phyloP scores from a whole-genome alignment of 1,140 invertebrate species.

The Tetramorium parvispinum region DNA sequence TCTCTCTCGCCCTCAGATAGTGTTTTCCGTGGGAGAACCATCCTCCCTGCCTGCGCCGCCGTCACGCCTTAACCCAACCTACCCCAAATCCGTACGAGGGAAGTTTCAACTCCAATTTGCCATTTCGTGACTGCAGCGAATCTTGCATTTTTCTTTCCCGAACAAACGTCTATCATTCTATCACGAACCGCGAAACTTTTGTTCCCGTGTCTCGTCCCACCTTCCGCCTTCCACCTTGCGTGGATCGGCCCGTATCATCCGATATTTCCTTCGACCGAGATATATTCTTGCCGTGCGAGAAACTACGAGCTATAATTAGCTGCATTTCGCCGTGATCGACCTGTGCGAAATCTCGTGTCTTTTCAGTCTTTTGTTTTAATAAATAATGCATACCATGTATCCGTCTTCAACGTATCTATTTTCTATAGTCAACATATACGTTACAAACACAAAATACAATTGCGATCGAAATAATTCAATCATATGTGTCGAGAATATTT shows the following conservation, averaged over 20 bases:
- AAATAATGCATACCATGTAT: neutral
- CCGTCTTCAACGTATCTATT: neutral
- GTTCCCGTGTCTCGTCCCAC: conserved; percentile 80
- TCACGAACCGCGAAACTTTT: conserved; percentile 85
- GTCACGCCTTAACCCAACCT: conserved; percentile 80
- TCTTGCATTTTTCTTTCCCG: conserved; percentile 86
- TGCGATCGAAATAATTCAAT: conserved; percentile 14
- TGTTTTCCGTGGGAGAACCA: conserved; percentile 72
- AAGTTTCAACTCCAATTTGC: conserved; percentile 86
- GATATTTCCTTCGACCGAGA: conserved; percentile 75
- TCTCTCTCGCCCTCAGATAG: conserved; percentile 64
- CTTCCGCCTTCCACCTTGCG: conserved; percentile 70
- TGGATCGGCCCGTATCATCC: conserved; percentile 73
- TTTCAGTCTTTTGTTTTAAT: conserved; percentile 1
- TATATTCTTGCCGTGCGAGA: conserved; percentile 68
- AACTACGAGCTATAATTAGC: conserved; percentile 56
- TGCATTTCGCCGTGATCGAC: conserved; percentile 44
- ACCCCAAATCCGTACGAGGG: conserved; percentile 81
- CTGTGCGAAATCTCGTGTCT: conserved; percentile 2
- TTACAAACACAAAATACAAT: neutral
- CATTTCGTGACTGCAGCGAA: conserved; percentile 86
- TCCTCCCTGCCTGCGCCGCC: conserved; percentile 55
- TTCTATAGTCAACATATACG: neutral
- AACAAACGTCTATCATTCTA: conserved; percentile 87
- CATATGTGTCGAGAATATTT: neutral